Percentiles rank a stretch among this genome's conserved stretches.
These are phyloP conservation scores for Homarus americanus DNA, from an alignment of 1,140 invertebrate genomes.

Conservation along the genomic window DNA sequence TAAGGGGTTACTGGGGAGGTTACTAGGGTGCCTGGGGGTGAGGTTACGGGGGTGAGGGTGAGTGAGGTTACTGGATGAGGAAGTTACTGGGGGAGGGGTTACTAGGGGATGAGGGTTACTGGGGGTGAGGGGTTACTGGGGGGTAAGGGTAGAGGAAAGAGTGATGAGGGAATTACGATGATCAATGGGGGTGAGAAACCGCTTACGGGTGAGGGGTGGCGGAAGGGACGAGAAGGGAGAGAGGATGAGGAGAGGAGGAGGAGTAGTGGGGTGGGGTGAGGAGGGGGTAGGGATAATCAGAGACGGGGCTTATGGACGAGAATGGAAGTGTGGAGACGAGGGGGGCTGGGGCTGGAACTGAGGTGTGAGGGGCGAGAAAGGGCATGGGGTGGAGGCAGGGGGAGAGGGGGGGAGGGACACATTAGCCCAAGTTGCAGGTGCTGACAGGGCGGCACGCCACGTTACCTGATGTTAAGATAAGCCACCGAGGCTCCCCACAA, in stretches of 20 bases:
- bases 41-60: background rate
- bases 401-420: background rate
- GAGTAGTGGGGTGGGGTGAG: background rate
- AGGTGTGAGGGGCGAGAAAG: background rate
- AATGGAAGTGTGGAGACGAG: background rate
- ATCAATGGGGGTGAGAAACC: no score
- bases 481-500: background rate
- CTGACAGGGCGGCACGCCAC: constrained; percentile 46
- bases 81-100: background rate
- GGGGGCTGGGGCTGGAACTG: background rate
- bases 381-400: background rate
- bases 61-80: background rate
- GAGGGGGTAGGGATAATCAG: background rate
- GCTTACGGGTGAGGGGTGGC: no score
- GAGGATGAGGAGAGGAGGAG: background rate
- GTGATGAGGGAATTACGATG: no score
- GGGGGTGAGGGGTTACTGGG: no score
- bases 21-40: no score
- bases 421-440: background rate
- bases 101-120: no score
- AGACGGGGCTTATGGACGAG: background rate
- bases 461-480: constrained; percentile 54
- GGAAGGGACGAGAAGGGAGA: background rate
- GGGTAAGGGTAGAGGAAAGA: no score
- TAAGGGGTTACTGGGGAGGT: no score